These are phyloP conservation scores for Plagodis pulveraria DNA, from an alignment of 2,888 invertebrate genomes.

Conservation along the genomic window DNA sequence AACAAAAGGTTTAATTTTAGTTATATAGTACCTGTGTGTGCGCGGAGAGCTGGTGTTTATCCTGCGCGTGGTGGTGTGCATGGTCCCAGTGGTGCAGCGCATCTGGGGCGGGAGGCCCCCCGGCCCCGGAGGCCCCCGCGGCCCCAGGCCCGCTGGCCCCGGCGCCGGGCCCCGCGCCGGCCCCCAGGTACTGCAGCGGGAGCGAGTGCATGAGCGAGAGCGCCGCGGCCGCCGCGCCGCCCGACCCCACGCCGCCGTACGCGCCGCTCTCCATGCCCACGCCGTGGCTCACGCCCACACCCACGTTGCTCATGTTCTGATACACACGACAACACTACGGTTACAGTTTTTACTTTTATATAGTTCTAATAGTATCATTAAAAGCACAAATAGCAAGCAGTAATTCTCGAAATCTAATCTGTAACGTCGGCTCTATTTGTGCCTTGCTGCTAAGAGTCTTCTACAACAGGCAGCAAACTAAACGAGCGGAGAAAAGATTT, in stretches of 20 bases:
- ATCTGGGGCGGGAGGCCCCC: constrained; percentile 42
- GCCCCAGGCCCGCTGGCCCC: not conserved
- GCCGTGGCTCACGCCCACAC: constrained; percentile 33
- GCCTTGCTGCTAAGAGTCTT: no score
- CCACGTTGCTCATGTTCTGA: constrained; percentile 50
- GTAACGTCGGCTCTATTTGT: no score
- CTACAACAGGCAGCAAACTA: no score
- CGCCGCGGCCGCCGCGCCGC: constrained; percentile 55
- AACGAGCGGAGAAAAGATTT: no score
- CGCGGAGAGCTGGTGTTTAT: constrained; percentile 59
- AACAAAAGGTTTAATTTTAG: not conserved
- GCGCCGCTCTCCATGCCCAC: constrained; percentile 38
- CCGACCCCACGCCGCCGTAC: constrained; percentile 39
- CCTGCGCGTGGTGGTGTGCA: constrained; percentile 58
- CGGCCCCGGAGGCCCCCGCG: not conserved
- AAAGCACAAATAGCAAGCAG: no score
- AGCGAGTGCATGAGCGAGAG: constrained; percentile 77
- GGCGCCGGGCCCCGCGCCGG: constrained; percentile 21
- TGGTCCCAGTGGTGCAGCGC: constrained; percentile 68
- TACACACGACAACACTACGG: not conserved
- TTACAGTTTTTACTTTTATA: no score
- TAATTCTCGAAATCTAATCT: no score
- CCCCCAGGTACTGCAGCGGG: constrained; percentile 77
- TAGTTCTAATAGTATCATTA: no score
- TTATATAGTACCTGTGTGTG: constrained; percentile 17